phyloP scores from a whole-genome alignment of 2,113 vertebrate genomes.

The Stomatorhinus ivindoensis region DNA sequence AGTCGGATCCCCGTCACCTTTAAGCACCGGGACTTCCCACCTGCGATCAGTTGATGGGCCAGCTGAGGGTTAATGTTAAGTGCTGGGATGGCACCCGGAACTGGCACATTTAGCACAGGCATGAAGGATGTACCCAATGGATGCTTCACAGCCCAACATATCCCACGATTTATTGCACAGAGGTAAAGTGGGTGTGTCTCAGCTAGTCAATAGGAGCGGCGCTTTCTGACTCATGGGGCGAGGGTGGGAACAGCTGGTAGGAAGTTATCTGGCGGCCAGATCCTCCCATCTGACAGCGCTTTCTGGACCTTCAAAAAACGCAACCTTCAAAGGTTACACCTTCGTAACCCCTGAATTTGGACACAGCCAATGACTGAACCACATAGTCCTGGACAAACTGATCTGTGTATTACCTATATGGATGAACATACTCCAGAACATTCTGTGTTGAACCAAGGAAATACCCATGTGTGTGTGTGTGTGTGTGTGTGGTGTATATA shows the following conservation, averaged over 20 bases:
- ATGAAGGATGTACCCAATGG: not conserved
- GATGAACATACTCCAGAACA: not conserved
- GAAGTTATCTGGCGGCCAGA: not conserved
- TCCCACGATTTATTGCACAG: not conserved
- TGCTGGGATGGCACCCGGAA: not conserved
- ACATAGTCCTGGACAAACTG: not conserved
- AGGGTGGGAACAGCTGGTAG: not conserved
- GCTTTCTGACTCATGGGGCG: not conserved
- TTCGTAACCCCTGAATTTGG: not conserved
- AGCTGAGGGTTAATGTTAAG: not conserved
- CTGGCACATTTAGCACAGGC: not conserved
- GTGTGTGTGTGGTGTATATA: not conserved
- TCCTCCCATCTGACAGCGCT: not conserved
- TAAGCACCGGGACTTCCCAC: not conserved
- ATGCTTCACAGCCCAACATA: not conserved
- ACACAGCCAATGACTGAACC: not conserved
- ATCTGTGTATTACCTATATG: not conserved
- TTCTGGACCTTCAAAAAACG: not conserved
- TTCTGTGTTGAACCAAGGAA: not conserved
- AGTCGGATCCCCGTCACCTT: not conserved
- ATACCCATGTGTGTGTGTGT: not conserved
- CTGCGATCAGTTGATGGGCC: not conserved
- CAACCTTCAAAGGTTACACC: not conserved
- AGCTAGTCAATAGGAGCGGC: not conserved
- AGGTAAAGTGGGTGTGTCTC: not conserved